These are phyloP conservation scores for Romanogobio albipinnatus DNA, from an alignment of 2,113 vertebrate genomes.

Conservation along the genomic window DNA sequence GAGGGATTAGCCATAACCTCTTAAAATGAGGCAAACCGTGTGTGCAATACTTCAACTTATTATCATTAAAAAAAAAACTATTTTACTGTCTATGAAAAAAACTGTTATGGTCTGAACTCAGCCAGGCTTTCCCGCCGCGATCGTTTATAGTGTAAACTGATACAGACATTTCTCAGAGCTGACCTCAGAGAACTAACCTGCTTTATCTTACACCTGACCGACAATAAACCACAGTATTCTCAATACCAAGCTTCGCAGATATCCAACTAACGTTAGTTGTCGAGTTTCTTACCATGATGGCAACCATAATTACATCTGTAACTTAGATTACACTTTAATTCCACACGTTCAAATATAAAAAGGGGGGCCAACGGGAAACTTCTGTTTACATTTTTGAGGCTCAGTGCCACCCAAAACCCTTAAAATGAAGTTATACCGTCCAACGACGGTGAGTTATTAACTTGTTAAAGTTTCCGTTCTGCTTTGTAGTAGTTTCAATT, in stretches of 20 bases:
- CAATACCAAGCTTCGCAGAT: no score
- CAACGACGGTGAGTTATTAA: background rate
- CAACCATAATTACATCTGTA: background rate
- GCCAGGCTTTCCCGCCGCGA: background rate
- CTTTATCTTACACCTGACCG: background rate
- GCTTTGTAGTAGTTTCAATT: background rate
- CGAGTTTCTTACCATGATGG: background rate
- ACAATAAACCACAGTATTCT: background rate
- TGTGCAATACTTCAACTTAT: no score
- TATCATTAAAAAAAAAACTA: background rate
- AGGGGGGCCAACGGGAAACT: background rate
- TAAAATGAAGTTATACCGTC: background rate
- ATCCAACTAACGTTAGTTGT: no score
- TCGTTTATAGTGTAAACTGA: background rate
- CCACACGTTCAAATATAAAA: background rate
- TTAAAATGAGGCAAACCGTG: background rate
- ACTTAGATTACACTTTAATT: background rate
- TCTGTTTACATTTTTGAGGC: conserved; percentile 21
- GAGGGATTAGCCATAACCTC: background rate
- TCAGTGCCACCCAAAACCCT: background rate
- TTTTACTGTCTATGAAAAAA: no score
- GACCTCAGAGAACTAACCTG: background rate
- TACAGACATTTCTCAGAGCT: background rate
- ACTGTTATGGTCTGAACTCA: background rate
- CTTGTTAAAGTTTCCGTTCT: background rate